Evolutionary conservation across 2,888 invertebrate species (phyloP), one percentile per base, ranked within the genome.

Genomic region (Folsomia candida): DNA sequence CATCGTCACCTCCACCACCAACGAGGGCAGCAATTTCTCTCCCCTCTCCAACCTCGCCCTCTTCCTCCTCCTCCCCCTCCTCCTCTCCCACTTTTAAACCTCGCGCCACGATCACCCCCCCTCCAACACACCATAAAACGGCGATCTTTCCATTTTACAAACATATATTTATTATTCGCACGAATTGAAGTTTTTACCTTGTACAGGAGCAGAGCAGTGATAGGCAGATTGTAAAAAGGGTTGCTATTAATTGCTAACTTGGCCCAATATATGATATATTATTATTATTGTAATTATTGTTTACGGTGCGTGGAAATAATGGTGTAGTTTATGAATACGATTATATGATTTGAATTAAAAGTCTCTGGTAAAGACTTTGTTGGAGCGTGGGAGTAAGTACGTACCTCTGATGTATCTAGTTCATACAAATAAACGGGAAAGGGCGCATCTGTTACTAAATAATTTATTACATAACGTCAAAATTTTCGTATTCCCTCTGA

Each of bases 21-120:
- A 64, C 61, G 51, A 47, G 20, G 71, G 71, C 61, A 70, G 67
- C 68, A 75, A 70, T 24, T 58, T 58, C 18, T 58, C 37, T 1
- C 20, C 25, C 54, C 54, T 22, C 37, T 61, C 59, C 51, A n/a
- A 70, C n/a, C 62, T 58, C 18, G 62, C 37, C 1, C 20, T 37
- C 54, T 57, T 22, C 37, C 63, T 14, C 9, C 63, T 14, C 9
- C 69, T 37, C 22, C 28, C 62, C n/a, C n/a, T 68, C 24, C 4
- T 37, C 37, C 37, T 37, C 14, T 37, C 37, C 14, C 14, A 9
- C 4, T 37, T 37, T 37, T 37, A 37, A 9, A 4, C 37, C 4
- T 37, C 14, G 37, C 14, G 4, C 37, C 37, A 37, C 37, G 4
- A 9, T 37, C 37, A 37, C 37, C 4, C 14, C 37, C 4, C 14